Evolutionary conservation across 2,888 invertebrate species (phyloP).

Genomic region (Melipona beecheii): DNA sequence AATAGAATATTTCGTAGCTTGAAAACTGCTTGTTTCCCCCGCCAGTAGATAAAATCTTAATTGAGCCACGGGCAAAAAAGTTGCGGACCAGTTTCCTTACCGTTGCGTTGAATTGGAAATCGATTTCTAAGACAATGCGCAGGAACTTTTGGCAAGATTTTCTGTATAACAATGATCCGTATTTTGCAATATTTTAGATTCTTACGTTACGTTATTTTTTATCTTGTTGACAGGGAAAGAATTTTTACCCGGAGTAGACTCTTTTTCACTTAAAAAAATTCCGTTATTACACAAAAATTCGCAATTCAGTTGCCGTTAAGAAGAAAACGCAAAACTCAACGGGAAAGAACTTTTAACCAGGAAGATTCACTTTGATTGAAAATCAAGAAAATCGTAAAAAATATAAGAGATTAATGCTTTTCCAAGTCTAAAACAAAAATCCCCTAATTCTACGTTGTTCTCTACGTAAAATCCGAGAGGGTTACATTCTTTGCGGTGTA

Average conservation of each 20-base stretch:
- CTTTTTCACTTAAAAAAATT: too few species aligned
- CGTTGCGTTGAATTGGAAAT: not conserved
- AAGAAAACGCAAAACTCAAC: not conserved
- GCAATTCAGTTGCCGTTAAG: too few species aligned
- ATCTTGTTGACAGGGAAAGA: not conserved
- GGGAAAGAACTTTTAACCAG: not conserved
- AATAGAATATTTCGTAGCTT: conserved; percentile 1
- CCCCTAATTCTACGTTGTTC: not conserved
- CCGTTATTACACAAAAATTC: too few species aligned
- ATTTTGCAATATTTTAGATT: not conserved
- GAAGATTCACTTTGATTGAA: not conserved
- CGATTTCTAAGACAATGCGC: not conserved
- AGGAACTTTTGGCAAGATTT: not conserved
- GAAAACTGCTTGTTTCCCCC: not conserved
- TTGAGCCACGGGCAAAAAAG: conserved; percentile 13
- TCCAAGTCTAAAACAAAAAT: too few species aligned
- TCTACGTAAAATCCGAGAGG: not conserved
- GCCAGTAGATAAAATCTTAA: conserved; percentile 33
- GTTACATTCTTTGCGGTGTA: not conserved
- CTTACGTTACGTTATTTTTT: not conserved
- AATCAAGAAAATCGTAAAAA: not conserved
- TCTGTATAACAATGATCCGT: not conserved
- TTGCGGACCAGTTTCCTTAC: not conserved
- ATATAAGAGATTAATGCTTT: not conserved
- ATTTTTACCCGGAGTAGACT: too few species aligned